These are phyloP conservation scores for Aporophyla lueneburgensis DNA, from an alignment of 2,888 invertebrate genomes.

Conservation along the genomic window DNA sequence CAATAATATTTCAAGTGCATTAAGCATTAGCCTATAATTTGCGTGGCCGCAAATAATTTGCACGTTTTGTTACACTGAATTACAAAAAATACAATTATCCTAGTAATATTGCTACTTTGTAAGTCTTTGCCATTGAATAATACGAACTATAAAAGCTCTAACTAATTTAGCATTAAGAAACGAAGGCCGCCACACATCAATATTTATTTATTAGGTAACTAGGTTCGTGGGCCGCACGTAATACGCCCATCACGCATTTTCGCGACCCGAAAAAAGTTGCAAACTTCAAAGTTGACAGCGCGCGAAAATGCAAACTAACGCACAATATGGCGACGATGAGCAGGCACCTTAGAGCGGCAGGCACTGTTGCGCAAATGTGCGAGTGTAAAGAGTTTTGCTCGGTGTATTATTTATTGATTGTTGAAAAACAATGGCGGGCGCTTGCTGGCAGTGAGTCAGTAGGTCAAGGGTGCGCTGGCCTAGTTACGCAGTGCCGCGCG, in stretches of 20 bases:
- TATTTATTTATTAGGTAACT: slow-evolving; percentile 76
- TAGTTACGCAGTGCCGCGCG: slow-evolving; percentile 87
- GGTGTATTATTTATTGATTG: slow-evolving; percentile 90
- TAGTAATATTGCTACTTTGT: slow-evolving; percentile 34
- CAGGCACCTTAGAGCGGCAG: slow-evolving; percentile 63
- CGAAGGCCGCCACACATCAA: slow-evolving; percentile 80
- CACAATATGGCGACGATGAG: slow-evolving; percentile 79
- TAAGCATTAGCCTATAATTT: slow-evolving; percentile 56
- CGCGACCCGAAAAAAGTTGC: slow-evolving; percentile 75
- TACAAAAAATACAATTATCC: slow-evolving; percentile 44
- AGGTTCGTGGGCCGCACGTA: slow-evolving; percentile 67
- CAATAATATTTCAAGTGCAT: slow-evolving; percentile 53
- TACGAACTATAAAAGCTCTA: slow-evolving; percentile 69
- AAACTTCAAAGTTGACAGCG: slow-evolving; percentile 76
- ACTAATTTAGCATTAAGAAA: slow-evolving; percentile 75
- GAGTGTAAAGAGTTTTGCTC: slow-evolving; percentile 84
- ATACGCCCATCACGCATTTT: slow-evolving; percentile 64
- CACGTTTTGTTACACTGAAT: slow-evolving; percentile 45
- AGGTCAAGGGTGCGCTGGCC: slow-evolving; percentile 89
- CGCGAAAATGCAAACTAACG: slow-evolving; percentile 79
- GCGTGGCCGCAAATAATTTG: slow-evolving; percentile 51
- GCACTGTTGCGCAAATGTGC: slow-evolving; percentile 84
- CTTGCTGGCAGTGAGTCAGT: slow-evolving; percentile 89
- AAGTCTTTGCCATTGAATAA: slow-evolving; percentile 41
- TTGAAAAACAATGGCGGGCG: slow-evolving; percentile 90